Conservation (phyloP, 2,113 vertebrate species). For the Falcunculus frontatus region DNA sequence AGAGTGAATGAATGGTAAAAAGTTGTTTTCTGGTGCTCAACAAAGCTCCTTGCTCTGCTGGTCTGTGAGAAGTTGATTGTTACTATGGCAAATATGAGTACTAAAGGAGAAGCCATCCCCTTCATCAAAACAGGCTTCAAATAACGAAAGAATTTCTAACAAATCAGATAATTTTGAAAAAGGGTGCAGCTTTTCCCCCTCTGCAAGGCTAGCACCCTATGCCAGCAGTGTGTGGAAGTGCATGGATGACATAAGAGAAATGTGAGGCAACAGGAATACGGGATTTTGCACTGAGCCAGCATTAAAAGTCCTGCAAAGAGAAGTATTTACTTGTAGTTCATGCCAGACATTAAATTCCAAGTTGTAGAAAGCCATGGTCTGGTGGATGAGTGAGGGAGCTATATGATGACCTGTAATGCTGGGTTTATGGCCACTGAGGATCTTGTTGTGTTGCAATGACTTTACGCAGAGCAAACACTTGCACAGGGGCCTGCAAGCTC, state of each 20-base stretch:
- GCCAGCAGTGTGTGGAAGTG: fast-evolving
- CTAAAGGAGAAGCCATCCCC: background rate
- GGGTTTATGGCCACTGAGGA: background rate
- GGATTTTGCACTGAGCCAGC: background rate
- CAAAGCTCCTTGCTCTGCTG: background rate
- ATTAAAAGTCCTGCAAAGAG: background rate
- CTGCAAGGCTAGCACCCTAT: background rate
- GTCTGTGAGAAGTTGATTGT: background rate
- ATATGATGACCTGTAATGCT: background rate
- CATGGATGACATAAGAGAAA: background rate
- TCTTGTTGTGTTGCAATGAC: background rate
- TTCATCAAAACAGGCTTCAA: background rate
- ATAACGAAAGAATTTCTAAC: background rate
- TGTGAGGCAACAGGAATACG: fast-evolving
- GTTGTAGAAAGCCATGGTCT: background rate
- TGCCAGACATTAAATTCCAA: background rate
- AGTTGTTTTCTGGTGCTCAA: background rate
- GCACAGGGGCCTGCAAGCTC: background rate
- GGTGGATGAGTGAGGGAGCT: background rate
- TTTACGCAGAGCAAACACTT: background rate
- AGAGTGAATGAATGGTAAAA: background rate
- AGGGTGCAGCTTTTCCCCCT: background rate
- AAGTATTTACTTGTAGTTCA: background rate
- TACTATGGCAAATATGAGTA: background rate
- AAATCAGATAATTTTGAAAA: background rate